Base-by-base conservation (phyloP, 2,113 vertebrate species). In the Harpagus bidentatus region DNA sequence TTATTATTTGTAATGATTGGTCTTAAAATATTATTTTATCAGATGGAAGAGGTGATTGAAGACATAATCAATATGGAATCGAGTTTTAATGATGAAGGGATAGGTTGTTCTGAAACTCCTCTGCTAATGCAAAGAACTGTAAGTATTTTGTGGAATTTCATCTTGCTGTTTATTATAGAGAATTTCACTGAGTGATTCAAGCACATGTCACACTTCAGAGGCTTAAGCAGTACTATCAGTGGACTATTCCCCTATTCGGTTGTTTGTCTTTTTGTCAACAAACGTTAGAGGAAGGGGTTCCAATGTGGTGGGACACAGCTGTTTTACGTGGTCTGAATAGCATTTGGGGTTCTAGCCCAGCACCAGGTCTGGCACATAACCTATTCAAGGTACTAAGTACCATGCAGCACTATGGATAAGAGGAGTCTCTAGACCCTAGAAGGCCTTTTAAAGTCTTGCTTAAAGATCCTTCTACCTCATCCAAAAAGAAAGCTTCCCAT, bases 21-120 rank as follows among this genome's bases (percentile, higher is more conserved):
- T 96, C 45, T 96, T 93, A 94, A 92, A 94, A 45, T 71, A 55
- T 95, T 97, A 55, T 98, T 97, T 97, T 97, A 45, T 97, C 98
- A 99, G 97, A 99, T 99, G 99, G 99, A 99, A 97, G 99, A 99
- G 90, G 98, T 99, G 97, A 99, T 99, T 97, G 99, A 99, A 98
- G 99, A 99, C 97, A 98, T 99, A 91, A 99, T 99, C 93, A 98
- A 98, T 97, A 98, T 99, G 97, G 99, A 99, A 98, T 98, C 99
- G 76, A 99, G 98, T 88, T 99, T 99, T 98, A 99, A 99, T 97
- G 99, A 99, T 93, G 98, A 99, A 97, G 98, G 98, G 94, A 98
- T 99, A 98, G 98, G 98, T 96, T 99, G 98, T 95, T 98, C 99
- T 97, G 99, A 99, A 97, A 92, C 98, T 72, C 97, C 98, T 97